Base-by-base conservation (phyloP, 53 echinoderm and acorn worm genomes). In the Zoroaster sp. region DNA sequence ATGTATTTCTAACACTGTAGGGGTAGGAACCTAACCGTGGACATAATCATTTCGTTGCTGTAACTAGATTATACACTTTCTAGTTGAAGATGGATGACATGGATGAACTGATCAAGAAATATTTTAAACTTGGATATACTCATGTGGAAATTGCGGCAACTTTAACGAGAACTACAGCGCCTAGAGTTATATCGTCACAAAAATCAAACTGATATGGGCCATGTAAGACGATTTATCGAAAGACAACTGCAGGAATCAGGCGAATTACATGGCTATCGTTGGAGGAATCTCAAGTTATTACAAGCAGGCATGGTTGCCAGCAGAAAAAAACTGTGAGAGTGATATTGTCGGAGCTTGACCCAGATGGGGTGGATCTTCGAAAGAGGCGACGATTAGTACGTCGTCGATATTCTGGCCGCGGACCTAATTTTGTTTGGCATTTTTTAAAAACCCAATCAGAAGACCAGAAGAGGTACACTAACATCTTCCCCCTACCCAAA, bases 381-480 rank as follows among this genome's bases (percentile, higher is more conserved):
- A 93, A 46, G 73, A 73, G 81, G 35, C 40, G 88, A 36, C 45
- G 91, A 23, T 74, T 93, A 33, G 73, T 31, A 4, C 72, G 83
- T 65, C 68, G 88, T 15, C 43, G 73, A 82, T 92, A 88, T 52
- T 85, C 71, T 83, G 66, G 81, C 6, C 66, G 46, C 18, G 92
- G 92, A 74, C 90, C 90, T 74, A 92, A 88, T 76, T 75, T 88
- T 75, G 40, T 92, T 3, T 88, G 88, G 83, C 88, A 92, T n/a
- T n/a, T n/a, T n/a, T n/a, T n/a, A n/a, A n/a, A n/a, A n/a, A n/a
- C n/a, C n/a, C n/a, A n/a, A n/a, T n/a, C n/a, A n/a, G n/a, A n/a
- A n/a, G n/a, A n/a, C n/a, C n/a, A n/a, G n/a, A n/a, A n/a, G n/a
- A n/a, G n/a, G n/a, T n/a, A n/a, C n/a, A n/a, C n/a, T n/a, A n/a